These are phyloP conservation scores for Cricetomys ansorgei DNA, from an alignment of 2,113 vertebrate genomes.

Conservation along the genomic window DNA sequence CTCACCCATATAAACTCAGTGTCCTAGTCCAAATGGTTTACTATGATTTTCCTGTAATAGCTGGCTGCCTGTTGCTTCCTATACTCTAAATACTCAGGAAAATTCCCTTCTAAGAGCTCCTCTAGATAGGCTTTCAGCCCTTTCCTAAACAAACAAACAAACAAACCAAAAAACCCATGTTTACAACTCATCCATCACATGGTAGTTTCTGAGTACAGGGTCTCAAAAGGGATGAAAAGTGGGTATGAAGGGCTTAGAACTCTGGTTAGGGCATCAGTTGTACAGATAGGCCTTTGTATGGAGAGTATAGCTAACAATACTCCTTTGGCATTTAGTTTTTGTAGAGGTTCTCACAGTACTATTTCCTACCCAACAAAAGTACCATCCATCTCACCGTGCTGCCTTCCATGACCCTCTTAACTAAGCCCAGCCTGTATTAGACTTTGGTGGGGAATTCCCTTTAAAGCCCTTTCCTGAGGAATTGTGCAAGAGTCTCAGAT, in stretches of 20 bases:
- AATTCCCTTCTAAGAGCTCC: background rate
- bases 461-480: slow-evolving; percentile 4
- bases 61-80: background rate
- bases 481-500: slow-evolving; percentile 25
- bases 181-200: background rate
- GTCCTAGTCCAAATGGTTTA: background rate
- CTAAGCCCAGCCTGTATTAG: background rate
- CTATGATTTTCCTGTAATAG: background rate
- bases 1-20: background rate
- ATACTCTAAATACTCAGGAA: background rate
- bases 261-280: background rate
- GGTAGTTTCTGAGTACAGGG: background rate
- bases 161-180: background rate
- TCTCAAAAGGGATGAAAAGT: background rate
- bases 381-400: background rate
- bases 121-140: background rate
- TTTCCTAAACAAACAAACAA: background rate
- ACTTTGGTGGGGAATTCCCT: slow-evolving; percentile 63
- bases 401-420: slow-evolving; percentile 1
- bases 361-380: background rate
- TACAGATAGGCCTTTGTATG: background rate
- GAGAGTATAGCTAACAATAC: background rate
- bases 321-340: slow-evolving; percentile 38
- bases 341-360: background rate
- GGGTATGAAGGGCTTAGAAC: background rate